phyloP scores from a whole-genome alignment of 1,140 invertebrate species.

The Harpegnathos saltator region DNA sequence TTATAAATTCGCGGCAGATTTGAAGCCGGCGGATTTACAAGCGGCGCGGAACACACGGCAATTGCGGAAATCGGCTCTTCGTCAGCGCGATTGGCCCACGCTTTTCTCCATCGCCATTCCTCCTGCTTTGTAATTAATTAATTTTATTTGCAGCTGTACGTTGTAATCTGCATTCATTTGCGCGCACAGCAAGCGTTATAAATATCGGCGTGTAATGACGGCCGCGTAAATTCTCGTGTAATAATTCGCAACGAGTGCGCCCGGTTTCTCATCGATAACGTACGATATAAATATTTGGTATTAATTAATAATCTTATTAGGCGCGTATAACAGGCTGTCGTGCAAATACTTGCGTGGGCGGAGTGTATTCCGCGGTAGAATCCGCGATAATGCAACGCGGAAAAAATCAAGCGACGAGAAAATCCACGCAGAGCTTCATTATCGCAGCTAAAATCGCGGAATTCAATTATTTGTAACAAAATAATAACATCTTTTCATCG shows the following conservation, averaged over 20 bases:
- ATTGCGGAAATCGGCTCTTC: conserved; percentile 15
- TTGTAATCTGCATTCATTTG: conserved; percentile 35
- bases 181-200: neutral
- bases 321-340: too few species aligned
- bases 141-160: conserved; percentile 3
- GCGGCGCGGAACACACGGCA: neutral
- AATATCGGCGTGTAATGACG: conserved; percentile 14
- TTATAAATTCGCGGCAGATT: conserved; percentile 28
- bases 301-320: conserved; percentile 37
- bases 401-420: too few species aligned
- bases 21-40: neutral
- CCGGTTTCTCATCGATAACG: too few species aligned
- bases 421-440: too few species aligned
- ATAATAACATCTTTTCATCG: too few species aligned
- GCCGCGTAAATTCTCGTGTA: conserved; percentile 30
- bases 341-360: too few species aligned
- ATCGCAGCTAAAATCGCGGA: too few species aligned
- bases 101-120: neutral
- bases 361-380: too few species aligned
- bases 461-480: too few species aligned
- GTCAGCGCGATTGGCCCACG: neutral
- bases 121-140: conserved; percentile 12
- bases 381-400: too few species aligned
- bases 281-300: too few species aligned
- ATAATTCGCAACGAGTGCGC: conserved; percentile 20